Conservation (phyloP, 2,888 invertebrate species). For the Endotricha flammealis region DNA sequence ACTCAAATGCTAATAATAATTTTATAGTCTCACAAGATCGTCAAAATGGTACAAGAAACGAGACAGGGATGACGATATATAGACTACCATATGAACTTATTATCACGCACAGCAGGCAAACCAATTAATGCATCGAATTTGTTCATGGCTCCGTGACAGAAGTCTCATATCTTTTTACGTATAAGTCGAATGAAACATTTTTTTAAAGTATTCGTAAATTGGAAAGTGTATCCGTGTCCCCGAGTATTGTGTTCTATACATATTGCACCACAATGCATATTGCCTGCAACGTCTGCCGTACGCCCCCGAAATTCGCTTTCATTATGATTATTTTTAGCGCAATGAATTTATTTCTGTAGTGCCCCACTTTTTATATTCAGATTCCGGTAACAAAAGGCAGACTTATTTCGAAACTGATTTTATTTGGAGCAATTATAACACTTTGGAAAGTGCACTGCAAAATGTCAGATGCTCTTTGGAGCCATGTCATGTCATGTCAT, state of each 20-base stretch:
- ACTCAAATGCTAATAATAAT: too few relatives aligned
- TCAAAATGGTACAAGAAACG: too few relatives aligned
- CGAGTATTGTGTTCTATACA: slow-evolving; percentile 31
- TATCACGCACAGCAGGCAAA: too few relatives aligned
- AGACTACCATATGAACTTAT: too few relatives aligned
- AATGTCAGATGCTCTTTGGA: too few relatives aligned
- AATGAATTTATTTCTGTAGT: slow-evolving; percentile 3
- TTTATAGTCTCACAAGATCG: too few relatives aligned
- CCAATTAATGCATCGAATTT: too few relatives aligned
- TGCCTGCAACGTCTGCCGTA: slow-evolving; percentile 7
- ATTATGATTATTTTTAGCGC: slow-evolving; percentile 11
- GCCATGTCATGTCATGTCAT: too few relatives aligned
- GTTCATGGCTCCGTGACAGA: too few relatives aligned
- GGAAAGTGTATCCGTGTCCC: slow-evolving; percentile 53
- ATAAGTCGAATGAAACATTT: slow-evolving; percentile 48
- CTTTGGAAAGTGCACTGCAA: slow-evolving; percentile 8
- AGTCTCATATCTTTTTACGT: slow-evolving; percentile 32
- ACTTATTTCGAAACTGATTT: slow-evolving; percentile 3
- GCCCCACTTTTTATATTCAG: slow-evolving; percentile 3
- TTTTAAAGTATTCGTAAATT: slow-evolving; percentile 49
- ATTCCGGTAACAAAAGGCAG: slow-evolving; percentile 8
- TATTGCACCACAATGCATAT: slow-evolving; percentile 19
- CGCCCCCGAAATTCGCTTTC: slow-evolving; percentile 16
- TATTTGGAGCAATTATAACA: slow-evolving; percentile 3
- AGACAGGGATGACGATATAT: too few relatives aligned